Base-by-base conservation (phyloP, 2,113 vertebrate genomes). In the Odobenus rosmarus region DNA sequence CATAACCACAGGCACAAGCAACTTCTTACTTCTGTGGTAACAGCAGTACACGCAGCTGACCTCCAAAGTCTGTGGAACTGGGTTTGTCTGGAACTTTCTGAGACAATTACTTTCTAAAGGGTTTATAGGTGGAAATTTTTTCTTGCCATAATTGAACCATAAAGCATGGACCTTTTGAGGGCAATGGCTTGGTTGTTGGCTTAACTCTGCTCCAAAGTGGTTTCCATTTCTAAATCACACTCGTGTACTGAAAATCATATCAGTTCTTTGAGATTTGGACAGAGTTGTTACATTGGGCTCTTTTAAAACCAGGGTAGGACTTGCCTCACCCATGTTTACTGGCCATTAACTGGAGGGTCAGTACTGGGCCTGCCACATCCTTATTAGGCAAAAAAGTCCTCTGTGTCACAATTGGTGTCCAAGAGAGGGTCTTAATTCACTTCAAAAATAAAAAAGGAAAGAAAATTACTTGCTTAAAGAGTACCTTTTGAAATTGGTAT, bases 401-500 rank as follows among this genome's bases (percentile, higher is more conserved):
- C 90, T 64, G 33, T 59, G 14, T 91, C 46, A 76, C 4, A 55
- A 31, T 31, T 57, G 77, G 83, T 96, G 33, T 92, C 85, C 93
- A 83, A 33, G 76, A 86, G n/a, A 90, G 4, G 31, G 4, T 36
- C 49, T 88, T 96, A 59, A 69, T 76, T 96, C n/a, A 84, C 51
- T 81, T 86, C 16, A 46, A 67, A 77, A 59, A 18, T 57, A 42
- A 46, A 53, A 19, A 57, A n/a, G 39, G 26, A 8, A 26, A 64
- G 72, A 55, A 74, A 62, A 80, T 28, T 14, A 24, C 36, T 85
- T 95, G 31, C 69, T 79, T 96, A 79, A 77, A n/a, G 53, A 88
- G 11, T 39, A 4, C 15, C 46, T 85, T 95, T 95, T 93, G 88
- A 88, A 96, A 94, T 14, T n/a, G 71, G 64, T 85, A 88, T 96